phyloP scores from a whole-genome alignment of 2,113 vertebrate genomes.

The Oryzias javanicus region DNA sequence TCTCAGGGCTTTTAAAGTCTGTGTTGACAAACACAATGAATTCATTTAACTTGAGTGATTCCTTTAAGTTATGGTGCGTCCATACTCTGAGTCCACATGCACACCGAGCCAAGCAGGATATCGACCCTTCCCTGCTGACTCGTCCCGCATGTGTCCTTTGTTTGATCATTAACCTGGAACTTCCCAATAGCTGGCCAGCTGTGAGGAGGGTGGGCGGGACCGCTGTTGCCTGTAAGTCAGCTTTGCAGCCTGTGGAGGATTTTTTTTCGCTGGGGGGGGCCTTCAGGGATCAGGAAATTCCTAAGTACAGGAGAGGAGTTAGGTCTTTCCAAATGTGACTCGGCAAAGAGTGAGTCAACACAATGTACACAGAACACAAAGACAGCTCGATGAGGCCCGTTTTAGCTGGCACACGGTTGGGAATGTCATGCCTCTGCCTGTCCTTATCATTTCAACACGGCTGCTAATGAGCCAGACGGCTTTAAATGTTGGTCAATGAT shows the following conservation, averaged over 20 bases:
- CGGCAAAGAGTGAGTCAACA: conserved; percentile 62
- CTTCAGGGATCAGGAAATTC: conserved; percentile 69
- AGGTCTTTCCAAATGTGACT: conserved; percentile 59
- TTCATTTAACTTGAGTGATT: background rate
- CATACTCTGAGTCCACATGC: conserved; percentile 43
- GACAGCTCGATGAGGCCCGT: conserved; percentile 10
- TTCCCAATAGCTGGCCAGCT: conserved; percentile 69
- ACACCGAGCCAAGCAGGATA: conserved; percentile 31
- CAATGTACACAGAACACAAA: conserved; percentile 3
- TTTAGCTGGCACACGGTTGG: conserved; percentile 24
- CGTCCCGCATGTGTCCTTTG: conserved; percentile 40
- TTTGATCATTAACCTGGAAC: conserved; percentile 79
- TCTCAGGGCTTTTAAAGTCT: too few species aligned
- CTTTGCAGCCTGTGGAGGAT: conserved; percentile 23
- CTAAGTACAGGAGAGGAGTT: conserved; percentile 57
- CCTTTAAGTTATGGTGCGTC: background rate
- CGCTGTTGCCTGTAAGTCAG: conserved; percentile 25
- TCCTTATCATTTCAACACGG: conserved; percentile 33
- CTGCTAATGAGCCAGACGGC: background rate
- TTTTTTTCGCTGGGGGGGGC: conserved; percentile 22
- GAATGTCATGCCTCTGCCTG: conserved; percentile 55
- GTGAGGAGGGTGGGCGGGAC: conserved; percentile 28
- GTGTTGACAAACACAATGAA: background rate
- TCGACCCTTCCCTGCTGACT: conserved; percentile 48
- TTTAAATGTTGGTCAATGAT: conserved; percentile 3